These are phyloP conservation scores for Dasyornis broadbenti DNA, from an alignment of 2,113 vertebrate species.

Conservation along the genomic window DNA sequence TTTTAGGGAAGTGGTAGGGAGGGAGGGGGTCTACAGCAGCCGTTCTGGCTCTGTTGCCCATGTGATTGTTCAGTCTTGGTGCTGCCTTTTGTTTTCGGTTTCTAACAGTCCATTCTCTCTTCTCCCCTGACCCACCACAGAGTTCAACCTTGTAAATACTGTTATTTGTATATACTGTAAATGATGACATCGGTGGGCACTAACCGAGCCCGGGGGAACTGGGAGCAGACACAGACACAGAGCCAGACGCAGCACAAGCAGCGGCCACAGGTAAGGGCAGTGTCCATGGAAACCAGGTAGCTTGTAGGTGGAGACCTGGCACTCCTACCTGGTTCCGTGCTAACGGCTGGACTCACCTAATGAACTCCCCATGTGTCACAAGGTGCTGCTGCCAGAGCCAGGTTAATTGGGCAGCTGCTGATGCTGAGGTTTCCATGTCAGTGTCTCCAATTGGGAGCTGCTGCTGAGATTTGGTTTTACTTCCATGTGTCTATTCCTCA, in stretches of 20 bases:
- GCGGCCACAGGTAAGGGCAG: constrained; percentile 82
- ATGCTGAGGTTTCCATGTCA: accelerated
- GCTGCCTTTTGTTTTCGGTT: not conserved
- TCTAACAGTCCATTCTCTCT: not conserved
- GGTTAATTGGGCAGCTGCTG: not conserved
- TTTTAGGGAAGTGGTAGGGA: not conserved
- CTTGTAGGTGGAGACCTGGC: not conserved
- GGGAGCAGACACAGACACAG: constrained; percentile 96
- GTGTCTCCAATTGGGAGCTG: not conserved
- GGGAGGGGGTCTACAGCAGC: accelerated
- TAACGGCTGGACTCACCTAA: not conserved
- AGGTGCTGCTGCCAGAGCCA: not conserved
- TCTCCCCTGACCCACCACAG: constrained; percentile 61
- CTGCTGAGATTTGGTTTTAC: not conserved
- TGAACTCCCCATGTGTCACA: accelerated
- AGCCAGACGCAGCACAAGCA: constrained; percentile 95
- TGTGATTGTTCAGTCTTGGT: not conserved
- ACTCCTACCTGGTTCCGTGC: not conserved
- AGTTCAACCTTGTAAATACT: constrained; percentile 99
- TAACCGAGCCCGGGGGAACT: constrained; percentile 91
- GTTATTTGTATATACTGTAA: constrained; percentile 99
- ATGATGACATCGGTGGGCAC: constrained; percentile 99
- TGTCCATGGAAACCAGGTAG: not conserved
- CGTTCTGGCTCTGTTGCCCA: not conserved
- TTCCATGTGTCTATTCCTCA: accelerated